Percentiles rank a stretch among this genome's conserved stretches.
Evolutionary conservation across 2,113 vertebrate species (phyloP).

Genomic region (Chunga burmeisteri): DNA sequence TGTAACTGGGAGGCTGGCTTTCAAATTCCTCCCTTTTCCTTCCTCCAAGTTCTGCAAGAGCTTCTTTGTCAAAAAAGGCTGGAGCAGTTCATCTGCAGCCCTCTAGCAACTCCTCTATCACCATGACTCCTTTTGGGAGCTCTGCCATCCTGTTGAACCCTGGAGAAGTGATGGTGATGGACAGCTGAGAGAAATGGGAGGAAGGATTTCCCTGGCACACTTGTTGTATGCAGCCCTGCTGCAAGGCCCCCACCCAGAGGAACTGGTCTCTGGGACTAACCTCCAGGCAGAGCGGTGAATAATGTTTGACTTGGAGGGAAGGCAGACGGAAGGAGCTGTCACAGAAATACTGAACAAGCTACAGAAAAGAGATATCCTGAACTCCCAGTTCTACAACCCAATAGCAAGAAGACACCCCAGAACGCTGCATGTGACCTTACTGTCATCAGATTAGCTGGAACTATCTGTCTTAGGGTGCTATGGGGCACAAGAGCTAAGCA

Average conservation of each 20-base stretch:
- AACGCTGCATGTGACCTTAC: not conserved
- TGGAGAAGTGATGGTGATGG: not conserved
- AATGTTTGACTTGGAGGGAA: not conserved
- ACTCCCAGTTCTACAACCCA: not conserved
- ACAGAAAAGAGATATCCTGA: not conserved
- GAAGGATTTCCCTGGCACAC: not conserved
- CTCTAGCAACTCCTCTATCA: not conserved
- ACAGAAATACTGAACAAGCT: not conserved
- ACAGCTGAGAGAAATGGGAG: not conserved
- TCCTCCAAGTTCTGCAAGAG: not conserved
- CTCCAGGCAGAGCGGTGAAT: not conserved
- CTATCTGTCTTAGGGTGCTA: not conserved
- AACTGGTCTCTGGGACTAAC: not conserved
- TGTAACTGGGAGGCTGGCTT: not conserved
- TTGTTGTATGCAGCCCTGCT: not conserved
- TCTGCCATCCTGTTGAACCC: not conserved
- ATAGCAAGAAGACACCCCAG: not conserved
- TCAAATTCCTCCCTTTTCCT: not conserved
- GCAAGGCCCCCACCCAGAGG: not conserved
- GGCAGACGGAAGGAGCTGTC: not conserved
- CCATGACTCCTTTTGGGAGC: not conserved
- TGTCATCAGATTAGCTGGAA: conserved; percentile 21
- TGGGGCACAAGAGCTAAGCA: not conserved
- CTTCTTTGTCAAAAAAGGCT: not conserved
- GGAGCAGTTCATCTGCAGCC: not conserved